Percentiles rank a stretch among this genome's conserved stretches.
Conservation (phyloP, 2,888 invertebrate species). For the Lycocerus yunnanus region DNA sequence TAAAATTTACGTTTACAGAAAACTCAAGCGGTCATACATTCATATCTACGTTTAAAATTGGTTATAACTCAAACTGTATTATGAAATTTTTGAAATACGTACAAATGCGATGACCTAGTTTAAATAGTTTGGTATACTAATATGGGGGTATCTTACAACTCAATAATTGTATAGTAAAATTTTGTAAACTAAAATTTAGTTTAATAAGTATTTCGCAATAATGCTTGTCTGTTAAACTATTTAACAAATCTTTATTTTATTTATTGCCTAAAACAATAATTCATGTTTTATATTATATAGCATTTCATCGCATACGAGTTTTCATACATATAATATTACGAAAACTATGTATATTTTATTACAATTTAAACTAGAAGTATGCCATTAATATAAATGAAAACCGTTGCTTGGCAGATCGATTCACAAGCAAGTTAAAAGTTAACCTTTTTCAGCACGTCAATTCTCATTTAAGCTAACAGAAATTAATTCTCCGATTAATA, state of each 20-base stretch:
- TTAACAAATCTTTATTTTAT: background rate
- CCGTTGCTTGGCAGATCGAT: background rate
- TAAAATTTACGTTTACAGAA: conserved; percentile 27
- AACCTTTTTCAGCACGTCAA: background rate
- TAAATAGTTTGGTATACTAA: conserved; percentile 1
- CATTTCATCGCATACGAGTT: too few relatives aligned
- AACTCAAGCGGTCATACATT: conserved; percentile 26
- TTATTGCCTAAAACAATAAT: background rate
- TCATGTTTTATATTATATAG: too few relatives aligned
- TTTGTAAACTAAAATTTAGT: background rate
- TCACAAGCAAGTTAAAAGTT: background rate
- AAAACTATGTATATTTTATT: background rate
- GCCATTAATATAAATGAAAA: background rate
- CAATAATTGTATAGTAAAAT: background rate
- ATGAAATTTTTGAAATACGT: conserved; percentile 23
- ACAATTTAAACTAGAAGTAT: background rate
- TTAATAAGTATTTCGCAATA: background rate
- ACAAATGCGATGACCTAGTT: conserved; percentile 11
- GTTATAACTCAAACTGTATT: conserved; percentile 26
- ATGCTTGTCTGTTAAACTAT: background rate
- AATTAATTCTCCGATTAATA: background rate
- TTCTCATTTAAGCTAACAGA: background rate
- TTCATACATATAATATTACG: background rate
- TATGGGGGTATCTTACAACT: background rate
- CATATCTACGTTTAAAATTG: conserved; percentile 17